phyloP scores from a whole-genome alignment of 2,113 vertebrate genomes.

The Eidolon helvum region DNA sequence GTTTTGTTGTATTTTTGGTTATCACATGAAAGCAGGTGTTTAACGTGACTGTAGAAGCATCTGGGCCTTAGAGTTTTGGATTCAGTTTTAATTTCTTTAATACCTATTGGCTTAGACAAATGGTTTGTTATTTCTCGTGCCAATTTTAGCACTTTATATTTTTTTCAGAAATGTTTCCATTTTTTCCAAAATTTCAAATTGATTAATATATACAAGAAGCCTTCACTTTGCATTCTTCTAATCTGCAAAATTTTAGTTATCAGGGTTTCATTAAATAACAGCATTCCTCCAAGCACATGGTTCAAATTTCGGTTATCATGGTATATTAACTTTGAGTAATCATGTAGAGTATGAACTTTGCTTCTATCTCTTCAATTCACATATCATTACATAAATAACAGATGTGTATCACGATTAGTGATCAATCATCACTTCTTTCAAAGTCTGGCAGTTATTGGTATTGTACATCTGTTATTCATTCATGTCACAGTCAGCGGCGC shows the following conservation, averaged over 20 bases:
- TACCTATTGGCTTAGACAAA: background rate
- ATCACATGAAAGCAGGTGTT: background rate
- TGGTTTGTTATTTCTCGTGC: background rate
- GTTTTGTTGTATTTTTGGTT: background rate
- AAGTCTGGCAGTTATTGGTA: background rate
- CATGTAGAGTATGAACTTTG: background rate
- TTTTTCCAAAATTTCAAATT: background rate
- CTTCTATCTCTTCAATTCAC: background rate
- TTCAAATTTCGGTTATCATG: background rate
- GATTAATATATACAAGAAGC: background rate
- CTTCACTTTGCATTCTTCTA: background rate
- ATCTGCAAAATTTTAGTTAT: background rate
- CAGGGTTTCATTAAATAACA: background rate
- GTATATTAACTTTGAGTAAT: background rate
- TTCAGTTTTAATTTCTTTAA: background rate
- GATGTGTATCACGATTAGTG: background rate
- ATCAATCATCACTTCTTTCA: background rate
- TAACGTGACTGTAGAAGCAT: background rate
- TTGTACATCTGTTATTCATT: background rate
- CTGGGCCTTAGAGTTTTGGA: background rate
- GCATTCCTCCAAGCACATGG: accelerated
- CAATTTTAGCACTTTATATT: background rate
- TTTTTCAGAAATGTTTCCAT: background rate
- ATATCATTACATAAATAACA: background rate
- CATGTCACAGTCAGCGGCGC: background rate